Base-by-base conservation (phyloP, 1,140 invertebrate genomes). In the Catajapyx aquilonaris region DNA sequence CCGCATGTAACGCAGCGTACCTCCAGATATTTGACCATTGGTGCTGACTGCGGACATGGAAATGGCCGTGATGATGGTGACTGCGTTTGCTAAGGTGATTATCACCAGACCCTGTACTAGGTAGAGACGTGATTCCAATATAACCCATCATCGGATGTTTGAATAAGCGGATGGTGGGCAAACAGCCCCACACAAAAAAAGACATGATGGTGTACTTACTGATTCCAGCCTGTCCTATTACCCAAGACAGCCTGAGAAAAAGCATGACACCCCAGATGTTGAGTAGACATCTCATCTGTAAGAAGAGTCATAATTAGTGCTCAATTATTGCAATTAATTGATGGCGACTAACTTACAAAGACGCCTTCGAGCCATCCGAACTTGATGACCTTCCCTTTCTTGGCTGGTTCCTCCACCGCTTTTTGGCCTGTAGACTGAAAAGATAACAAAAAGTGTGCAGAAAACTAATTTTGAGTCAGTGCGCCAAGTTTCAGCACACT, bases 31-130 rank as follows among this genome's bases (percentile, higher is more conserved):
- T 38, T 50, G 46, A 20, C 57, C 57, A 39, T 76, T 76, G 7
- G 73, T 76, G 45, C 66, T 69, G 22, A 76, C 75, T 10, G 72
- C 73, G 19, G 68, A 70, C 62, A 73, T 74, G 3, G 69, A 73
- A 7, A 75, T 52, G 0, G 69, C 60, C 1, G 72, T 76, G 13
- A 73, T 61, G 2, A 60, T 52, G 1, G 69, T 72, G 3, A 76
- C 68, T 0, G 68, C 36, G 15, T 64, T 61, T 0, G 69, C 62
- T 25, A 73, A 46, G 2, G 65, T 44, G 9, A 63, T 52, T 7
- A 63, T 48, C 0, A 52, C 40, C 10, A 58, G 37, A 10, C 55
- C 58, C 45, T 57, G 50, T 28, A 54, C 53, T 56, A 39, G 3
- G 40, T 44, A 9, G 23, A 13, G 13, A 28, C 23, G 13, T n/a